Percentiles rank a stretch among this genome's conserved stretches.
Conservation (phyloP, 2,113 vertebrate genomes). For the Chamaea fasciata region DNA sequence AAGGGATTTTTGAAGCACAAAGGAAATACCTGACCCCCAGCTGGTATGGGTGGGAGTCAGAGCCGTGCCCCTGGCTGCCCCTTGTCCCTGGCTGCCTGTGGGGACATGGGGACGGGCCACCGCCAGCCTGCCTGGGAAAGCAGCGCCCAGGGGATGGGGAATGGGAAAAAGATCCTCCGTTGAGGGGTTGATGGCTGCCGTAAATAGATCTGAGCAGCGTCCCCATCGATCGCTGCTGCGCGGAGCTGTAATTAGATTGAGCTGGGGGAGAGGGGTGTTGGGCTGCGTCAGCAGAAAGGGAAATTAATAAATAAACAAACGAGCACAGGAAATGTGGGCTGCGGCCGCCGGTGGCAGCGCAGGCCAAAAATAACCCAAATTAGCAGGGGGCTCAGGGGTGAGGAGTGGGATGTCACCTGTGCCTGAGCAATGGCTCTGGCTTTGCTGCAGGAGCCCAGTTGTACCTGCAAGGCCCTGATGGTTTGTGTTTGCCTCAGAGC, state of each 20-base stretch:
- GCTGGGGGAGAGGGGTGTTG: constrained; percentile 61
- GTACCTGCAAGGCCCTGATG: not conserved
- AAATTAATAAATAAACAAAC: constrained; percentile 56
- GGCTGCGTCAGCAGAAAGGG: constrained; percentile 80
- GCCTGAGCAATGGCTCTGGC: fast-evolving
- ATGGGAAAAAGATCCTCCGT: constrained; percentile 76
- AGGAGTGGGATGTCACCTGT: not conserved
- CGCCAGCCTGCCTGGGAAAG: not conserved
- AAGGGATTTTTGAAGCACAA: not conserved
- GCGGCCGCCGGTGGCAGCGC: fast-evolving
- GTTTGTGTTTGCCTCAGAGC: not conserved
- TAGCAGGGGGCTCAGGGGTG: not conserved
- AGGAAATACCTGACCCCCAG: fast-evolving
- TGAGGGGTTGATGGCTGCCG: constrained; percentile 74
- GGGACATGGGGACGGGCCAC: not conserved
- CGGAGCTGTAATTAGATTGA: constrained; percentile 90
- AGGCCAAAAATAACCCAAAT: not conserved
- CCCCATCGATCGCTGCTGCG: constrained; percentile 80
- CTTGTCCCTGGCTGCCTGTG: fast-evolving
- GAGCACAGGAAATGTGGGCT: not conserved
- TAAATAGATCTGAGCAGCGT: constrained; percentile 83
- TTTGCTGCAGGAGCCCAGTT: not conserved
- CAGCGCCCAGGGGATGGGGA: constrained; percentile 45
- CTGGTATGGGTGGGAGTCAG: not conserved
- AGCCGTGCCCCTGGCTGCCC: not conserved